These are phyloP conservation scores for Parapsyche elsis DNA, from an alignment of 1,140 invertebrate species.

Conservation along the genomic window DNA sequence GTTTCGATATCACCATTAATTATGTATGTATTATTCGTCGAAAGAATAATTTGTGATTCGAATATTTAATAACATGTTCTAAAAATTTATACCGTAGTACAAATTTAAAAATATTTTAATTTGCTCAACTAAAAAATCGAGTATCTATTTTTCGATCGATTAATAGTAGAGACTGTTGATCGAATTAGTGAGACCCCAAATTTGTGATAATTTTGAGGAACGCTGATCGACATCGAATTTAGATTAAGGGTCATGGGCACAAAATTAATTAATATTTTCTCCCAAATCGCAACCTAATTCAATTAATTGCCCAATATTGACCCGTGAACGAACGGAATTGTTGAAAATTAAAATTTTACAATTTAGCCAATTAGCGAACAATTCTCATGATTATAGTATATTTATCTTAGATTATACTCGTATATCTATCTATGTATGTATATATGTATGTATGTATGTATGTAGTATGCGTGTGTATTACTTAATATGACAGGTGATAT, in stretches of 20 bases:
- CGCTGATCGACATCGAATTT: not conserved
- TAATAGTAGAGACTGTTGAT: constrained; percentile 1
- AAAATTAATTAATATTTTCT: constrained; percentile 25
- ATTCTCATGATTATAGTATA: no score
- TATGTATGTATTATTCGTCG: no score
- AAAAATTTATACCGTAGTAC: not conserved
- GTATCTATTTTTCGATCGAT: not conserved
- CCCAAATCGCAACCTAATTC: not conserved
- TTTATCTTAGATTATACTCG: no score
- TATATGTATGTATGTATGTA: no score
- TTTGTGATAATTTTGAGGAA: not conserved
- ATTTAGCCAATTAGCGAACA: no score
- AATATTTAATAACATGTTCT: not conserved
- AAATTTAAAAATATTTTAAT: not conserved
- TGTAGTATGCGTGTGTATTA: no score
- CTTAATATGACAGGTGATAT: no score
- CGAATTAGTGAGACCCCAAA: not conserved
- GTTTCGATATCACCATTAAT: no score
- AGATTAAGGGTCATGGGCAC: constrained; percentile 1
- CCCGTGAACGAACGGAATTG: not conserved
- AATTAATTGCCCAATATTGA: not conserved
- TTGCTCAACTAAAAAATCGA: no score
- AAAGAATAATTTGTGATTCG: no score
- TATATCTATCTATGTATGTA: no score
- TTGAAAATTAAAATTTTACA: no score